phyloP scores from a whole-genome alignment of 2,888 invertebrate genomes.

The Iphiclides podalirius region DNA sequence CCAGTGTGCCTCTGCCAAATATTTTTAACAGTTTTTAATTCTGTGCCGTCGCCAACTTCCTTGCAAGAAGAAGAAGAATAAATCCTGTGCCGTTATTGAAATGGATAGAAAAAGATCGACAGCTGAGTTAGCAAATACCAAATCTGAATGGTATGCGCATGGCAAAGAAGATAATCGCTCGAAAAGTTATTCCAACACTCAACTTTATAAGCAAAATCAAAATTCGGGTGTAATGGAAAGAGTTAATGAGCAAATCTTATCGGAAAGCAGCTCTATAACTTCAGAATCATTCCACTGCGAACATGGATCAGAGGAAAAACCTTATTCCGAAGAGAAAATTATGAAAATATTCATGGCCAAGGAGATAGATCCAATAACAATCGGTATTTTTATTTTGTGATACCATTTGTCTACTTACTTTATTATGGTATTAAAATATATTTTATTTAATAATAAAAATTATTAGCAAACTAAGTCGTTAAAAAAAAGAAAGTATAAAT shows the following conservation, averaged over 20 bases:
- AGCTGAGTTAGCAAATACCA: not conserved
- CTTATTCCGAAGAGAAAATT: conserved; percentile 46
- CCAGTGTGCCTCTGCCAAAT: not conserved
- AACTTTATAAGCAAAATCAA: conserved; percentile 42
- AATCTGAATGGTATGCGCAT: not conserved
- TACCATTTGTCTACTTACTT: not conserved
- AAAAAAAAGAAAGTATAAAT: conserved; percentile 15
- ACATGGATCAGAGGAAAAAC: conserved; percentile 47
- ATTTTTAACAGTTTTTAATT: not conserved
- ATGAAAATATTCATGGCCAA: conserved; percentile 50
- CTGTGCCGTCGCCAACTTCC: not conserved
- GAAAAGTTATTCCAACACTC: conserved; percentile 48
- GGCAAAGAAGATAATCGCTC: conserved; percentile 35
- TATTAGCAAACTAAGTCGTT: conserved; percentile 4
- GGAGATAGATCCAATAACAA: conserved; percentile 46
- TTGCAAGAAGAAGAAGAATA: too few species aligned
- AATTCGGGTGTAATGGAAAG: conserved; percentile 33
- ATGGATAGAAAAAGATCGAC: conserved; percentile 25
- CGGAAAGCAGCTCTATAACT: conserved; percentile 41
- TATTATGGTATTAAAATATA: not conserved
- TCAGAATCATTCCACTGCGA: conserved; percentile 49
- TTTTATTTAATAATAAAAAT: not conserved
- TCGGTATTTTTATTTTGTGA: conserved; percentile 33
- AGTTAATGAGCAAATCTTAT: not conserved
- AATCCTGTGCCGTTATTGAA: too few species aligned